These are phyloP conservation scores for Chrysotoxum bicinctum DNA, from an alignment of 2,888 invertebrate genomes.

Conservation along the genomic window DNA sequence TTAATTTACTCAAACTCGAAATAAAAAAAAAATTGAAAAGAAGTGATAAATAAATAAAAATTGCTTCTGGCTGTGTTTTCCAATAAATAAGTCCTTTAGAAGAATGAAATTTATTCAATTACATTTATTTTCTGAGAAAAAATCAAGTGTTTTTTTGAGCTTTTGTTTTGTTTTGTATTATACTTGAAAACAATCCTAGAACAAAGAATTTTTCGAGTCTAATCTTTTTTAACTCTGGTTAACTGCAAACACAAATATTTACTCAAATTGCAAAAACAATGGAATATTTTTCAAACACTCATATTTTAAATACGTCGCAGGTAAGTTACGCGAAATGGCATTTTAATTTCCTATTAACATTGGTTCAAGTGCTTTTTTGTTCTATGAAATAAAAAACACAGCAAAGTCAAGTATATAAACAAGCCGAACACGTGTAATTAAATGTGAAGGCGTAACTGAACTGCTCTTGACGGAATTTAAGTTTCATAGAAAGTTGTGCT, in stretches of 20 bases:
- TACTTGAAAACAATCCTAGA: not conserved
- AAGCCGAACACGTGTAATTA: slow-evolving; percentile 1
- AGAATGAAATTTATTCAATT: not conserved
- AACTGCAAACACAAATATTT: slow-evolving; percentile 8
- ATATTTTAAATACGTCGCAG: not conserved
- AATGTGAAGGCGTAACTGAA: not conserved
- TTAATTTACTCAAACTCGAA: slow-evolving; percentile 21
- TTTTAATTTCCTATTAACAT: slow-evolving; percentile 30
- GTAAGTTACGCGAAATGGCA: not conserved
- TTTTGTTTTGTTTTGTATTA: not conserved
- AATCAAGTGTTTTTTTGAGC: not conserved
- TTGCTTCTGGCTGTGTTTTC: not conserved
- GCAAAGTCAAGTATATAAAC: not conserved
- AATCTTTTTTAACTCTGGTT: slow-evolving; percentile 1
- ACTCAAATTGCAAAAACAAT: slow-evolving; percentile 13
- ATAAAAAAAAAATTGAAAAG: slow-evolving; percentile 3
- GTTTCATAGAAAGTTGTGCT: not conserved
- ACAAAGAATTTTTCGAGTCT: slow-evolving; percentile 8
- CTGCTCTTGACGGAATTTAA: not conserved
- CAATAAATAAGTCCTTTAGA: slow-evolving; percentile 1
- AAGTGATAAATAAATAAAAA: not conserved
- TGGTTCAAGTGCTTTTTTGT: slow-evolving; percentile 44
- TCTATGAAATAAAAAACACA: slow-evolving; percentile 2
- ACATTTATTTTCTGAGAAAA: not conserved
- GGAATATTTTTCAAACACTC: slow-evolving; percentile 7